Conservation (phyloP, 2,888 invertebrate genomes). For the Archaeoteleia sp. region DNA sequence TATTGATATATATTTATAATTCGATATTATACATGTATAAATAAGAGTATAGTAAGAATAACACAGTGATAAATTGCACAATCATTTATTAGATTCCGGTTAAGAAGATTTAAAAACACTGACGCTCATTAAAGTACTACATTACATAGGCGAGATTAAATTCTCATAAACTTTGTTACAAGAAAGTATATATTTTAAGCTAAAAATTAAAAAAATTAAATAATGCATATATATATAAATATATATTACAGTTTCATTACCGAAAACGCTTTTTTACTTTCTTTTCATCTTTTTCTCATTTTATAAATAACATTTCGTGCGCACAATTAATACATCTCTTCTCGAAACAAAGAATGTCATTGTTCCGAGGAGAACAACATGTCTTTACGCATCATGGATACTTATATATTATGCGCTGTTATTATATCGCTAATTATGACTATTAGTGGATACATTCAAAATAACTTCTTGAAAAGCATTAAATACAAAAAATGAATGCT, state of each 20-base stretch:
- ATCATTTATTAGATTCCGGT: constrained; percentile 15
- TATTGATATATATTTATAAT: too few species aligned
- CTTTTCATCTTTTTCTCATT: constrained; percentile 4
- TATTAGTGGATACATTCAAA: too few species aligned
- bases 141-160: background rate
- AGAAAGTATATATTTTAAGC: constrained; percentile 43
- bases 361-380: too few species aligned
- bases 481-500: too few species aligned
- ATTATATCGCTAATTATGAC: too few species aligned
- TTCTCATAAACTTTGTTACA: constrained; percentile 51
- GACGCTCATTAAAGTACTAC: constrained; percentile 5
- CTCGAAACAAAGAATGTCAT: too few species aligned
- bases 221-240: constrained; percentile 57
- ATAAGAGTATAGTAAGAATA: background rate
- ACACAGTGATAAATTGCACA: constrained; percentile 13
- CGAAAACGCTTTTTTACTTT: background rate
- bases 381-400: too few species aligned
- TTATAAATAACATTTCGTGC: constrained; percentile 11
- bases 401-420: too few species aligned
- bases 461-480: too few species aligned
- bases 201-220: constrained; percentile 61
- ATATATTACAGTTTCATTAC: constrained; percentile 15
- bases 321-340: background rate
- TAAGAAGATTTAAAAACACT: constrained; percentile 1
- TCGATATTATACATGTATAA: too few species aligned